These are phyloP conservation scores for Flabesymbios commensalis DNA, from an alignment of 2,888 invertebrate genomes.

Conservation along the genomic window DNA sequence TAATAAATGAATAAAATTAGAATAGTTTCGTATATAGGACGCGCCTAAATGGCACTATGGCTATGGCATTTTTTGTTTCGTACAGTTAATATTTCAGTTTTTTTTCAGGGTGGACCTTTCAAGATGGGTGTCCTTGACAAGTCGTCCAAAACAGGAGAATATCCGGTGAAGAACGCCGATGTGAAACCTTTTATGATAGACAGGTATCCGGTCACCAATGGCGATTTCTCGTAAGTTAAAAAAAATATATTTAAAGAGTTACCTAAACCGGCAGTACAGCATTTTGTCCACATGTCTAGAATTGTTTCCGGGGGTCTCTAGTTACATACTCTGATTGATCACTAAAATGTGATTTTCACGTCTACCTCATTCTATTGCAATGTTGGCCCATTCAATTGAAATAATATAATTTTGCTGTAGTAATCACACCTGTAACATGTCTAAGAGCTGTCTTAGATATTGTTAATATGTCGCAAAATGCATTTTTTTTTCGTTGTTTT, in stretches of 20 bases:
- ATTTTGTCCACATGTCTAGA: too few relatives aligned
- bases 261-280: too few relatives aligned
- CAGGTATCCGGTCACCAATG: conserved; percentile 54
- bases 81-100: conserved; percentile 6
- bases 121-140: conserved; percentile 53
- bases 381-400: neutral
- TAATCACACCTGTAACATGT: too few relatives aligned
- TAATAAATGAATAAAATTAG: too few relatives aligned
- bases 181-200: conserved; percentile 56
- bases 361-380: too few relatives aligned
- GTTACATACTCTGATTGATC: neutral
- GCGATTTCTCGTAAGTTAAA: conserved; percentile 50
- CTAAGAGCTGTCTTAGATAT: too few relatives aligned
- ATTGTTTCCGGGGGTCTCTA: too few relatives aligned
- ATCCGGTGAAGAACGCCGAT: conserved; percentile 43
- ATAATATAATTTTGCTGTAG: neutral
- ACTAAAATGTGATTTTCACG: neutral
- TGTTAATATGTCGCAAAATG: too few relatives aligned
- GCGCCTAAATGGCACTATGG: too few relatives aligned
- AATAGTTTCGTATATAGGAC: too few relatives aligned
- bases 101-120: conserved; percentile 37
- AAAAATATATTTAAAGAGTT: neutral
- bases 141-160: conserved; percentile 53
- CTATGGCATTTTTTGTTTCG: too few relatives aligned
- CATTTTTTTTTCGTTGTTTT: too few relatives aligned